Evolutionary conservation across 2,888 invertebrate species (phyloP).

Genomic region (Caenorhabditis doughertyi): DNA sequence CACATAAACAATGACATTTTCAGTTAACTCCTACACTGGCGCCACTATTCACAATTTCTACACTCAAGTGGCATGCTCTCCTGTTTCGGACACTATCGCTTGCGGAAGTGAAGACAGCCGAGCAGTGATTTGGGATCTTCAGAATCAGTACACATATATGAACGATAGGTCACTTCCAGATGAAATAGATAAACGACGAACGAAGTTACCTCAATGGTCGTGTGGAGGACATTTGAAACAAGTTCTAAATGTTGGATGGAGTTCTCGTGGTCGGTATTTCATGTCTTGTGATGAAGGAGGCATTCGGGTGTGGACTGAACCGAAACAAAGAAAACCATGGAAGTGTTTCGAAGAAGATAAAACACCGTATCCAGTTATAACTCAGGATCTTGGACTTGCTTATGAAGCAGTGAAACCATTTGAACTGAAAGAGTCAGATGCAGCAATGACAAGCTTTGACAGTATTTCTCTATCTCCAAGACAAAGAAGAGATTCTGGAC

Average conservation of each 20-base stretch:
- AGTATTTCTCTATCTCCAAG: conserved; percentile 42
- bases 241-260: conserved; percentile 64
- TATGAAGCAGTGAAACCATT: conserved; percentile 35
- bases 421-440: conserved; percentile 42
- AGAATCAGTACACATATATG: conserved; percentile 51
- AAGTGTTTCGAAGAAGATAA: conserved; percentile 42
- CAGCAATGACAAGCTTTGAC: conserved; percentile 41
- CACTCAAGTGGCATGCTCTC: conserved; percentile 62
- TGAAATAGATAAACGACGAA: conserved; percentile 36
- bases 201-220: conserved; percentile 35
- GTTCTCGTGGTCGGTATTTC: conserved; percentile 48
- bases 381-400: conserved; percentile 22
- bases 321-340: conserved; percentile 36
- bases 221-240: conserved; percentile 48
- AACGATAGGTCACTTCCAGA: conserved; percentile 38
- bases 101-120: conserved; percentile 60
- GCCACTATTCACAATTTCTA: conserved; percentile 61
- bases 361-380: background rate
- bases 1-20: conserved; percentile 10
- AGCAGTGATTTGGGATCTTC: conserved; percentile 59
- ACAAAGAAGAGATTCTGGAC: conserved; percentile 30
- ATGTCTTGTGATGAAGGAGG: conserved; percentile 59
- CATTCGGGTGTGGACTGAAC: conserved; percentile 56
- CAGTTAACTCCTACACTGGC: conserved; percentile 55
- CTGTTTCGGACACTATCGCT: conserved; percentile 49